A percentile compares a stretch with the other conserved stretches of the same genome.
These are phyloP conservation scores for Octonoba sinensis DNA, from an alignment of 2,888 invertebrate genomes.

Conservation along the genomic window DNA sequence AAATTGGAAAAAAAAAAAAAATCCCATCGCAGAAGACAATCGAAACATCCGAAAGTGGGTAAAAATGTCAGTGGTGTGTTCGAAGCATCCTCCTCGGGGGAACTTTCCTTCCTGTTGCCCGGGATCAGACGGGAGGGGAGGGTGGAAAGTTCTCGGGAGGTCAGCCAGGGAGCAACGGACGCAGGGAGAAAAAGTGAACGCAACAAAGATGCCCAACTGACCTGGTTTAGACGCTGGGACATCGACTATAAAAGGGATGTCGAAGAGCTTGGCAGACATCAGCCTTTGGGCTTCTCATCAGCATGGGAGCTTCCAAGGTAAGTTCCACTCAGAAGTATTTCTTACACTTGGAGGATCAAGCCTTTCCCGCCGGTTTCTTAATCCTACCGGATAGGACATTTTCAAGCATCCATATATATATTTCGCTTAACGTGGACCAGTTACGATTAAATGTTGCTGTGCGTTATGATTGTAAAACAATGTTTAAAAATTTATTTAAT, in stretches of 20 bases:
- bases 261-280: neutral
- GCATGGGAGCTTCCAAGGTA: conserved; percentile 58
- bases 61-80: no score
- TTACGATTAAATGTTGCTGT: no score
- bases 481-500: no score
- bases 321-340: conserved; percentile 5
- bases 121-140: neutral
- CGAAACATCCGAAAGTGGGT: no score
- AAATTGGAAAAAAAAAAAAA: no score
- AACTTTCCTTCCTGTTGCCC: conserved; percentile 6
- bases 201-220: conserved; percentile 42
- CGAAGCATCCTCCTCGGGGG: conserved; percentile 2
- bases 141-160: conserved; percentile 13
- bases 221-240: conserved; percentile 17
- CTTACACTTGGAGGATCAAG: neutral
- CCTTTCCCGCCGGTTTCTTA: neutral
- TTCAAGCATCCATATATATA: neutral
- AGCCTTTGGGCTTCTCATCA: conserved; percentile 14
- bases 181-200: conserved; percentile 11
- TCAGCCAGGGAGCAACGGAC: conserved; percentile 27
- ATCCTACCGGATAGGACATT: neutral
- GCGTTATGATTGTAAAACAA: no score
- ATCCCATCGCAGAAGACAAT: no score
- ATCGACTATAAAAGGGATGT: conserved; percentile 32
- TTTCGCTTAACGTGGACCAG: no score